These are phyloP conservation scores for Poeciliopsis infans DNA, from an alignment of 2,797 vertebrate species.

Conservation along the genomic window DNA sequence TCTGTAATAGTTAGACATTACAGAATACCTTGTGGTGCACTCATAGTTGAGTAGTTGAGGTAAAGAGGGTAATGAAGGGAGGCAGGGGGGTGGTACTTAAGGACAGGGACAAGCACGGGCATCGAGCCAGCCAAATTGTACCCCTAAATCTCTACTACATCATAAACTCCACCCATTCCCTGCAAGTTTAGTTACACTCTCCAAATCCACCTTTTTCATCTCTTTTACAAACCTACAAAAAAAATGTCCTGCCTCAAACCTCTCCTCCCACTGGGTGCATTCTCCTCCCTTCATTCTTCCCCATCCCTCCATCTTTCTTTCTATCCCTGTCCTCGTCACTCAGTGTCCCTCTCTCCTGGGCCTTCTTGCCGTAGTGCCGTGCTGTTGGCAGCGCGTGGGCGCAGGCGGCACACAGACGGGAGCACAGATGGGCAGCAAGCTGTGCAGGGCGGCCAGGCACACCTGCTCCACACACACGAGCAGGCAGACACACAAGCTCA, in stretches of 20 bases:
- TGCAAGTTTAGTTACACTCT: constrained; percentile 49
- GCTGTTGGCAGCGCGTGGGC: constrained; percentile 82
- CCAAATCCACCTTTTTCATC: constrained; percentile 31
- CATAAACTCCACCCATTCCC: constrained; percentile 48
- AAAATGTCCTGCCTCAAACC: constrained; percentile 18
- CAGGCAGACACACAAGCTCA: constrained; percentile 37
- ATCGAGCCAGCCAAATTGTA: constrained; percentile 54
- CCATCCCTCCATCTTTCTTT: constrained; percentile 45
- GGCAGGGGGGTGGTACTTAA: constrained; percentile 38
- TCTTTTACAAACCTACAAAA: constrained; percentile 36
- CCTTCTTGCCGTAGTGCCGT: constrained; percentile 74
- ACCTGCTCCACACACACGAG: constrained; percentile 77
- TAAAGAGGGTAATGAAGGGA: constrained; percentile 60
- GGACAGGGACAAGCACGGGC: constrained; percentile 48
- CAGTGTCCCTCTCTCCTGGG: constrained; percentile 77
- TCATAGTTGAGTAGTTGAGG: constrained; percentile 54
- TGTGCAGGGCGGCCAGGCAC: constrained; percentile 79
- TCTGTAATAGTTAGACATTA: constrained; percentile 25
- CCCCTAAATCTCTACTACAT: constrained; percentile 35
- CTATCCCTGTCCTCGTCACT: constrained; percentile 66
- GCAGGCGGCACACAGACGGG: constrained; percentile 84
- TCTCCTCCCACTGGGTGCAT: constrained; percentile 23
- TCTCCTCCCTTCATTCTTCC: constrained; percentile 6
- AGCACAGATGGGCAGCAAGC: constrained; percentile 85
- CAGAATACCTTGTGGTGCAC: constrained; percentile 25